phyloP scores from a whole-genome alignment of 2,797 vertebrate species.

The Masticophis lateralis region DNA sequence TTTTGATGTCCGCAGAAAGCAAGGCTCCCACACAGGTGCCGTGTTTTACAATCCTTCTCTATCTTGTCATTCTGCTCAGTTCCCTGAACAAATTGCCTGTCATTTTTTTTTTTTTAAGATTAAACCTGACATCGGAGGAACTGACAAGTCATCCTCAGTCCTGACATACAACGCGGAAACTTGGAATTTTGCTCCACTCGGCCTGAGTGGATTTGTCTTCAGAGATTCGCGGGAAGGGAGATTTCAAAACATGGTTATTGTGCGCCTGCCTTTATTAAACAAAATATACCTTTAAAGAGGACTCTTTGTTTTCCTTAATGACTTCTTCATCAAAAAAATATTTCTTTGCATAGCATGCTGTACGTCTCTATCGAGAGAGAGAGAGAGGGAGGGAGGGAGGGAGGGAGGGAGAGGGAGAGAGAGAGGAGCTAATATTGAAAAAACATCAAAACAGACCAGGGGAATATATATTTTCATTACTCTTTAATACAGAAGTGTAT shows the following conservation, averaged over 20 bases:
- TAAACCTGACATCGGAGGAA: constrained; percentile 62
- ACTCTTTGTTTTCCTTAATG: neutral
- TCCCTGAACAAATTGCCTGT: constrained; percentile 65
- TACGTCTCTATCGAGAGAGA: neutral
- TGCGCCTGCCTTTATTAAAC: constrained; percentile 55
- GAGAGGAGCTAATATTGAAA: constrained; percentile 19
- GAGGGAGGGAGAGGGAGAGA: too few relatives aligned
- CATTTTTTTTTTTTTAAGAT: constrained; percentile 57
- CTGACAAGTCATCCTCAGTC: constrained; percentile 59
- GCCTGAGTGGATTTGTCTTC: constrained; percentile 59
- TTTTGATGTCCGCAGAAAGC: constrained; percentile 58
- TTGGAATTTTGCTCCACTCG: constrained; percentile 55
- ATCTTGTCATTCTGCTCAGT: constrained; percentile 65
- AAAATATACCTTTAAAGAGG: constrained; percentile 24
- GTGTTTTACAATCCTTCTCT: constrained; percentile 71
- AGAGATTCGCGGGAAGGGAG: constrained; percentile 57
- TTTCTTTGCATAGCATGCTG: neutral
- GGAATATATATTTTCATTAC: constrained; percentile 30
- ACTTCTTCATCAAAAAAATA: neutral
- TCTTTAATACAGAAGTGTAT: constrained; percentile 35
- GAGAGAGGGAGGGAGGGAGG: too few relatives aligned
- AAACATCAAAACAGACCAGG: constrained; percentile 12
- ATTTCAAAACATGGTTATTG: constrained; percentile 52
- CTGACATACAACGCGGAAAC: constrained; percentile 48
- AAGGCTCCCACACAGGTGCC: constrained; percentile 64